These are phyloP conservation scores for Embidobia sp. DNA, from an alignment of 2,888 invertebrate genomes.

Conservation along the genomic window DNA sequence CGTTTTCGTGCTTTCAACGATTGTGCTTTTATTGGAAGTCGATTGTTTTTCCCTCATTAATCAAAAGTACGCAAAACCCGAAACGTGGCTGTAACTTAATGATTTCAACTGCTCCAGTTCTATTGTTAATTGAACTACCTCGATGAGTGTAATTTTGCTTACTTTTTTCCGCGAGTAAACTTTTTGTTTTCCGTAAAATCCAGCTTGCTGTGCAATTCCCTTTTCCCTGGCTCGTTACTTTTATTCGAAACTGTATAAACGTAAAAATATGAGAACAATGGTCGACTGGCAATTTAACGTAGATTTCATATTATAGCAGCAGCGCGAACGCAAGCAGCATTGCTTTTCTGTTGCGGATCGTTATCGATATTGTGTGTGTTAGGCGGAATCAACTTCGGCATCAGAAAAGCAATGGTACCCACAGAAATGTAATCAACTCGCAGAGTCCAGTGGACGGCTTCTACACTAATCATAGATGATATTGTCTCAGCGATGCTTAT, in stretches of 20 bases:
- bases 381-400: slow-evolving; percentile 9
- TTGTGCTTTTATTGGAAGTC: too few relatives aligned
- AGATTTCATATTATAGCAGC: slow-evolving; percentile 27
- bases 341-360: slow-evolving; percentile 45
- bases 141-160: too few relatives aligned
- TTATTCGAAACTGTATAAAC: slow-evolving; percentile 21
- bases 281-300: slow-evolving; percentile 42
- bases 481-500: slow-evolving; percentile 47
- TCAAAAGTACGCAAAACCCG: too few relatives aligned
- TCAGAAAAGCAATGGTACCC: slow-evolving; percentile 52
- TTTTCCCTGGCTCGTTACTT: too few relatives aligned
- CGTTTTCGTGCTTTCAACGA: too few relatives aligned
- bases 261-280: slow-evolving; percentile 33
- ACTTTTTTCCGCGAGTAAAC: too few relatives aligned
- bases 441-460: slow-evolving; percentile 61
- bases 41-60: too few relatives aligned
- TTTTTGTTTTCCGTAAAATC: too few relatives aligned
- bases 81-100: too few relatives aligned
- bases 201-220: too few relatives aligned
- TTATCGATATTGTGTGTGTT: slow-evolving; percentile 3
- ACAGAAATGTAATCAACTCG: slow-evolving; percentile 41
- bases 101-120: too few relatives aligned
- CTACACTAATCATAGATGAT: slow-evolving; percentile 53
- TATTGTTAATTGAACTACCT: too few relatives aligned
- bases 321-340: slow-evolving; percentile 39